Evolutionary conservation across 2,797 vertebrate genomes (phyloP).

Genomic region (Phalloptychus januarius): DNA sequence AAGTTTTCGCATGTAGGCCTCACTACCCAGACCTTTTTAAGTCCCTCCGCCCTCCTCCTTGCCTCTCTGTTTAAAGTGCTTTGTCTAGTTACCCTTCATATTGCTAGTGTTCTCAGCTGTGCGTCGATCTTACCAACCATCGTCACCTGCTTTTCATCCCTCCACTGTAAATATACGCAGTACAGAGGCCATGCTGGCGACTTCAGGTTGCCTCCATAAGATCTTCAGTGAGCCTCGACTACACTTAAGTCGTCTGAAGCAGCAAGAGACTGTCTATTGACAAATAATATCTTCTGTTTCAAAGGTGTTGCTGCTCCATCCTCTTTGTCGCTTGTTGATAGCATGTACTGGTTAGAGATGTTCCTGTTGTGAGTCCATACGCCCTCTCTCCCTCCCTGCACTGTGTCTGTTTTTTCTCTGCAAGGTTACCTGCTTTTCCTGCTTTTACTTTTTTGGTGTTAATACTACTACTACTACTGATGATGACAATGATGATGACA

Average conservation of each 20-base stretch:
- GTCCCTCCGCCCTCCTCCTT: slow-evolving; percentile 7
- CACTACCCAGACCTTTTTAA: slow-evolving; percentile 61
- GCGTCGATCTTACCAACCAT: slow-evolving; percentile 18
- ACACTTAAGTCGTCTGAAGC: slow-evolving; percentile 62
- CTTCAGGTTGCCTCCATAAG: slow-evolving; percentile 38
- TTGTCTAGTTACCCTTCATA: slow-evolving; percentile 62
- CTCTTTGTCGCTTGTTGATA: slow-evolving; percentile 86
- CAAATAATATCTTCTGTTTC: slow-evolving; percentile 65
- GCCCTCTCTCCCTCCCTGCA: slow-evolving; percentile 61
- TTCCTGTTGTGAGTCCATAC: slow-evolving; percentile 82
- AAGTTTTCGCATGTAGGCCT: slow-evolving; percentile 71
- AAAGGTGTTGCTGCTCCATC: slow-evolving; percentile 65
- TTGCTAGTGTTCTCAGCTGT: slow-evolving; percentile 63
- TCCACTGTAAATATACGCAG: slow-evolving; percentile 83
- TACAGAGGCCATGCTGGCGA: slow-evolving; percentile 62
- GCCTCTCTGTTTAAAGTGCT: slow-evolving; percentile 56
- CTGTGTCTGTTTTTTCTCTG: slow-evolving; percentile 84
- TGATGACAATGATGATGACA: slow-evolving; percentile 66
- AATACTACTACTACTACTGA: slow-evolving; percentile 82
- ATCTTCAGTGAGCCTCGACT: slow-evolving; percentile 67
- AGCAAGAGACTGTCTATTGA: slow-evolving; percentile 69
- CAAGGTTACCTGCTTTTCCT: slow-evolving; percentile 76
- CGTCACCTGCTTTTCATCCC: slow-evolving; percentile 15
- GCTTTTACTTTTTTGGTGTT: slow-evolving; percentile 85
- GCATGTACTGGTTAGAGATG: slow-evolving; percentile 87